Evolutionary conservation across 2,113 vertebrate genomes (phyloP).

Genomic region (Hemiprocne comata): DNA sequence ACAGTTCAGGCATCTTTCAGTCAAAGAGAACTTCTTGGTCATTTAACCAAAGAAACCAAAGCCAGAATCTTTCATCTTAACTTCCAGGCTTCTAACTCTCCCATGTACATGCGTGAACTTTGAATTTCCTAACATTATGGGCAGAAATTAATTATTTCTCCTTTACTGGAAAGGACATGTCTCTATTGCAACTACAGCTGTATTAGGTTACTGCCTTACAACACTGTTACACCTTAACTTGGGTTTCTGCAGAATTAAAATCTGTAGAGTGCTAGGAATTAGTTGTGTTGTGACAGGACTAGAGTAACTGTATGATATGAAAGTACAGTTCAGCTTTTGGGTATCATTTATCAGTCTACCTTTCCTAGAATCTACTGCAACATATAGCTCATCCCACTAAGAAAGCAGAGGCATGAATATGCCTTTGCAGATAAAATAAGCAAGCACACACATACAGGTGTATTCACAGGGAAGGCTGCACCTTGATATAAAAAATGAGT

Average conservation of each 20-base stretch:
- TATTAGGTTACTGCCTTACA: not conserved
- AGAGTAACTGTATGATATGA: not conserved
- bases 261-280: not conserved
- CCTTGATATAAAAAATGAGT: not conserved
- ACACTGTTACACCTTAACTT: not conserved
- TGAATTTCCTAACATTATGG: not conserved
- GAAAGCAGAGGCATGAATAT: not conserved
- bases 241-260: not conserved
- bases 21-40: not conserved
- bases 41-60: not conserved
- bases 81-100: constrained; percentile 11
- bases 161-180: not conserved
- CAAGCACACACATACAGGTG: not conserved
- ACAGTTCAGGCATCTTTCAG: not conserved
- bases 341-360: not conserved
- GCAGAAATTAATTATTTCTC: constrained; percentile 33
- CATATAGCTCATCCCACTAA: not conserved
- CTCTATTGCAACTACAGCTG: not conserved
- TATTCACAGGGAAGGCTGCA: not conserved
- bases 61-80: not conserved
- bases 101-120: constrained; percentile 5
- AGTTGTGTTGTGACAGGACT: not conserved
- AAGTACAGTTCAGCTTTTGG: not conserved
- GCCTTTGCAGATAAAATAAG: not conserved
- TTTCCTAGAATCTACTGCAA: not conserved